Evolutionary conservation across 1,140 invertebrate genomes (phyloP), one percentile per base, ranked within the genome.

Genomic region (Cotesia vestalis): DNA sequence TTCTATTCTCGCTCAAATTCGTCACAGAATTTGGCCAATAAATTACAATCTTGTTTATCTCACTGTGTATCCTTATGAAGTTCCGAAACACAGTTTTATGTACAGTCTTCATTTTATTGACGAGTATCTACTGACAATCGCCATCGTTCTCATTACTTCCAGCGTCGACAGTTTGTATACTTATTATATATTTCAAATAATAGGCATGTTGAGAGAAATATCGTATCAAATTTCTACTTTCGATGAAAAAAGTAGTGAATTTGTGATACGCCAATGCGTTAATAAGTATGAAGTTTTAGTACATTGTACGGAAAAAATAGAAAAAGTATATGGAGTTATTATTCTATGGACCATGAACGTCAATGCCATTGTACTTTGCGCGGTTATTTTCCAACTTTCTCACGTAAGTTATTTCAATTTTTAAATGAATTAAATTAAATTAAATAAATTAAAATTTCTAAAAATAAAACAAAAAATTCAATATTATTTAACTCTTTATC

Each of bases 131-230:
- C 27, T 61, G 6, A 5, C 6, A 27, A 66, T 62, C 9, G 67
- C 38, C 4, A 6, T 77, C 2, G 61, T 69, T 20, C 38, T 6
- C 1, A n/a, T 77, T 27, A 79, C 76, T 12, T 9, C 6, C 0
- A 75, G 77, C 1, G 73, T 77, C 4, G 81, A 83, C 34, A 66
- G 71, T 1, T 40, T 78, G 4, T 83, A 78, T 53, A 75, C 75
- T 14, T 61, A 78, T 14, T 77, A 77, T 14, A 38, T 76, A 27
- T 77, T 81, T 35, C 79, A 80, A 71, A 77, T 83, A 5, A 38
- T 51, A 5, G 66, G 67, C 14, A 62, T 73, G 73, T 34, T 75
- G 4, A 72, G 64, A 3, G 66, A 64, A n/a, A 70, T 78, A 8
- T 70, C 74, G 0, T 66, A 61, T 40, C 69, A 66, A 3, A 76